Evolutionary conservation across 2,113 vertebrate species (phyloP).

Genomic region (Syrrhaptes paradoxus): DNA sequence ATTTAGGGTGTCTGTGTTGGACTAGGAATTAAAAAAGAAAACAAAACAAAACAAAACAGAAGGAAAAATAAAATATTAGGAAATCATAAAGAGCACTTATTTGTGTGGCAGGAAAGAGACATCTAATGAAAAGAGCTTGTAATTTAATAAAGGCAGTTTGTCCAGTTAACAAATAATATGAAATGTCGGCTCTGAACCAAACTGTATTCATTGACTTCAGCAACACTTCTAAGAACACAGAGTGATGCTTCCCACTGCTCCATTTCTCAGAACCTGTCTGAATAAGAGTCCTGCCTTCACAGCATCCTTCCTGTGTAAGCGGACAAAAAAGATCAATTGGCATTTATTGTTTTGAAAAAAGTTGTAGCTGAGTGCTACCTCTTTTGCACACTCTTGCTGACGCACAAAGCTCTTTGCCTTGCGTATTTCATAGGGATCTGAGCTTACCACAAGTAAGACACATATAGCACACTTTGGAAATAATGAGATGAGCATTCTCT

Average conservation of each 20-base stretch:
- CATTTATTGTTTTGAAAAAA: neutral
- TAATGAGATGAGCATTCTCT: neutral
- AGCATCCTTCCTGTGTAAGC: neutral
- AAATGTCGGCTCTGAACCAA: neutral
- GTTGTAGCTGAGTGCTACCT: neutral
- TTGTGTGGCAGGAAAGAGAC: neutral
- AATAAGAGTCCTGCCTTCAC: neutral
- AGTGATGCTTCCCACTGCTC: neutral
- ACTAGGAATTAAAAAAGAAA: neutral
- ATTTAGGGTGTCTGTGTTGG: neutral
- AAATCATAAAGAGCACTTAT: neutral
- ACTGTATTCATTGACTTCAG: neutral
- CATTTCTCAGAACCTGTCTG: neutral
- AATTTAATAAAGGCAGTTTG: neutral
- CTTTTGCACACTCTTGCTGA: neutral
- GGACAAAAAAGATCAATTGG: neutral
- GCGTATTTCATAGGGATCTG: neutral
- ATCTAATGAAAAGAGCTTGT: neutral
- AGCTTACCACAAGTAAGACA: neutral
- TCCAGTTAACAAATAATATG: neutral
- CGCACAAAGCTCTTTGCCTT: neutral
- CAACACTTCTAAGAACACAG: neutral
- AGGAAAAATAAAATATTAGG: neutral
- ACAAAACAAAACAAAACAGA: neutral
- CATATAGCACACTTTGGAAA: neutral